Conservation (phyloP, 2,888 invertebrate genomes). For the Rhyacophila evoluta region DNA sequence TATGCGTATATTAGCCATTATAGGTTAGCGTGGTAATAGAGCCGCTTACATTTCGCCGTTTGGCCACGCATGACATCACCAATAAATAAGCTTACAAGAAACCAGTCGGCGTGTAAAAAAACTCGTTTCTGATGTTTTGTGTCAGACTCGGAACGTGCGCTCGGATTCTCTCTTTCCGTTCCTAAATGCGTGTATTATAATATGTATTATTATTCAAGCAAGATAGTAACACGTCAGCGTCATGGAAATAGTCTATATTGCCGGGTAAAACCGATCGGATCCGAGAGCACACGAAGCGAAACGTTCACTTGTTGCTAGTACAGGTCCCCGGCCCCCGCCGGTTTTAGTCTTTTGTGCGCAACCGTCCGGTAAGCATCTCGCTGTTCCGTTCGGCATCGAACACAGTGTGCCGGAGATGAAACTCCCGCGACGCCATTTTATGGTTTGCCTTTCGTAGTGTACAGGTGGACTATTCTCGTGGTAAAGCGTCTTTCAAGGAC, state of each 20-base stretch:
- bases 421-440: conserved; percentile 50
- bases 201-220: conserved; percentile 45
- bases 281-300: conserved; percentile 43
- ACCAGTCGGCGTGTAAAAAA: conserved; percentile 32
- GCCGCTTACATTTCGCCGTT: conserved; percentile 4
- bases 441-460: conserved; percentile 44
- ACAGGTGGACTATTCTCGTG: conserved; percentile 41
- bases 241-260: conserved; percentile 34
- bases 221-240: conserved; percentile 45
- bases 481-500: conserved; percentile 61
- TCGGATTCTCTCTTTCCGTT: conserved; percentile 40
- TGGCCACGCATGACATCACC: conserved; percentile 25
- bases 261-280: conserved; percentile 39
- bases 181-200: conserved; percentile 42
- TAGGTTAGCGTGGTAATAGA: conserved; percentile 30
- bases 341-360: conserved; percentile 69
- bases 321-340: conserved; percentile 63
- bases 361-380: conserved; percentile 64
- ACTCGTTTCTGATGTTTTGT: conserved; percentile 35
- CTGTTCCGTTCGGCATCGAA: conserved; percentile 58
- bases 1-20: no score
- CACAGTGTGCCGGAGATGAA: conserved; percentile 60
- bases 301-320: conserved; percentile 55
- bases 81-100: conserved; percentile 26
- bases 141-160: conserved; percentile 25